Evolutionary conservation across 2,797 vertebrate species (phyloP), one percentile per base, ranked within the genome.

Genomic region (Molossus alvarezi): DNA sequence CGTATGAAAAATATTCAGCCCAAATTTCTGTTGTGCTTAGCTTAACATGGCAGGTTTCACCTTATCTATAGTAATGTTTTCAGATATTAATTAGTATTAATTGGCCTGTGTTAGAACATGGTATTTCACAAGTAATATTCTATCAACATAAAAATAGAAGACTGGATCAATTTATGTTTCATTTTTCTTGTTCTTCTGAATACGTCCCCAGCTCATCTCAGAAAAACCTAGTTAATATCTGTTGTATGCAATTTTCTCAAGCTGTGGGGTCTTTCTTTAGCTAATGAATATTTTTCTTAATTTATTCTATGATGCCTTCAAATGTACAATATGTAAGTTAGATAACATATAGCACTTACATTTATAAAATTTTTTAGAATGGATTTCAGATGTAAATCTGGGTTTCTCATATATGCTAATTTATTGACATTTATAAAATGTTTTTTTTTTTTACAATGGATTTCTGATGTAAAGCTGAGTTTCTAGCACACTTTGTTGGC

Each of bases 111-210:
- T 92, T 60, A 94, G 48, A 88, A 89, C 6, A 69, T 23, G 37
- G 10, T 23, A 41, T 90, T 90, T 88, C n/a, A 83, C n/a, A 67
- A 71, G 55, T 64, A 91, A 72, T 85, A 55, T 64, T 90, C n/a
- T 75, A 64, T n/a, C 37, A 81, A 14, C 37, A 65, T 79, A 51
- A 94, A 82, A 96, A 69, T 81, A 81, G 29, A 64, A 81, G 57
- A 0, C 27, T 90, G 2, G 1, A 10, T 90, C 25, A 25, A 57
- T 84, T 62, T 83, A 80, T 84, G 18, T 45, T 64, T 88, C 5
- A 33, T 51, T 41, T 58, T 17, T 81, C 15, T 82, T 76, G 4
- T 91, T 58, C 37, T 86, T 93, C 58, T 86, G 37, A 51, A 72
- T 80, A 76, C 6, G 5, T 5, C 18, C 77, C 65, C 6, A 15